Evolutionary conservation across 1,140 invertebrate species (phyloP), one percentile per base, ranked within the genome.

Genomic region (Nymphalis io): DNA sequence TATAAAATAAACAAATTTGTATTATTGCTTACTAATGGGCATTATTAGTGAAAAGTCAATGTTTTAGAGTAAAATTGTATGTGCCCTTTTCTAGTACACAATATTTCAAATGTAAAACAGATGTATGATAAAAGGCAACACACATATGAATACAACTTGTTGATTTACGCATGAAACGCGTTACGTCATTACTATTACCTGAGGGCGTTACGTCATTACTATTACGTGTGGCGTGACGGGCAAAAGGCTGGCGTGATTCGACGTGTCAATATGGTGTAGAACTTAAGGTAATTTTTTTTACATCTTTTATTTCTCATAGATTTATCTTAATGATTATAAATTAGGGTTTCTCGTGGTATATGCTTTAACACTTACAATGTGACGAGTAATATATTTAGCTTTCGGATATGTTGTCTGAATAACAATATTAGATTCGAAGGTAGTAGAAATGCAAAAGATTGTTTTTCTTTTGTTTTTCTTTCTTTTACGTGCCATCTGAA

Each of bases 211-310:
- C 46, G 46, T 51, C 46, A 51, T 51, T 51, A 51, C 57, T 12
- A 20, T 59, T 27, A 33, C 18, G 16, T 39, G 57, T 27, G 33
- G 16, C 38, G 57, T 40, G 27, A 59, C 57, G 38, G 27, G 57
- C 57, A 38, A 59, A 39, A 59, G 39, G 38, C 18, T 8, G 57
- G 18, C 57, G 57, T 39, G 13, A 33, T 18, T 33, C 11, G 55
- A 58, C 39, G 23, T 59, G 33, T 59, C 16, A 59, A 59, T 39
- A 39, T 40, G 27, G 5, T 33, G 57, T 59, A 39, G 21, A 21
- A 5, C 38, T 59, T 59, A 38, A 59, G 38, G 6, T n/a, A 33
- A 33, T 59, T 33, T 33, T 13, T 1, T 59, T 39, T 11, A 33
- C 27, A 59, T 21, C n/a, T 12, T 33, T 33, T 38, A 5, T 59